Conservation (phyloP, 2,888 invertebrate species). For the Drosophila multiciliata region DNA sequence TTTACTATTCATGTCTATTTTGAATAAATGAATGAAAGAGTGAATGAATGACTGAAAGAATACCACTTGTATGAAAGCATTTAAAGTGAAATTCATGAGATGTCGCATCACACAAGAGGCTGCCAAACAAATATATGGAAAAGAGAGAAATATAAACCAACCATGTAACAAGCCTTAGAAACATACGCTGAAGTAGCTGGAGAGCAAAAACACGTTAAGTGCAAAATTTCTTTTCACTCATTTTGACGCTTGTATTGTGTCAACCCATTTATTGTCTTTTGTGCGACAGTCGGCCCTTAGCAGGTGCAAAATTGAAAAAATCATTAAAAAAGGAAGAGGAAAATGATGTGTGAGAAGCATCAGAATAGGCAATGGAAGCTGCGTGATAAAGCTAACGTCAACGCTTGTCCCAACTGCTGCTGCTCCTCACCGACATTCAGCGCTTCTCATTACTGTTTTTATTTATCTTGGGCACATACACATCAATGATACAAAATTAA, state of each 20-base stretch:
- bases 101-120: slow-evolving; percentile 61
- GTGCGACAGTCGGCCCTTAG: slow-evolving; percentile 30
- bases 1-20: slow-evolving; percentile 49
- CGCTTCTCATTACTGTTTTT: slow-evolving; percentile 13
- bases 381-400: slow-evolving; percentile 56
- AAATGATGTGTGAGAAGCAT: slow-evolving; percentile 28
- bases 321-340: slow-evolving; percentile 40
- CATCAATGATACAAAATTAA: background rate
- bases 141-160: slow-evolving; percentile 26
- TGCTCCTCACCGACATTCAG: slow-evolving; percentile 43
- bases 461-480: background rate
- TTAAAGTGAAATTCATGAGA: slow-evolving; percentile 60
- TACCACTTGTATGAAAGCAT: slow-evolving; percentile 53
- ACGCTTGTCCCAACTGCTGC: slow-evolving; percentile 24
- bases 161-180: slow-evolving; percentile 52
- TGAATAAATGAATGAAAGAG: slow-evolving; percentile 50
- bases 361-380: slow-evolving; percentile 37
- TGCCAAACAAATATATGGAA: slow-evolving; percentile 63
- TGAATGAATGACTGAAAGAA: slow-evolving; percentile 66
- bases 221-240: slow-evolving; percentile 79
- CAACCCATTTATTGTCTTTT: slow-evolving; percentile 42
- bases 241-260: slow-evolving; percentile 69
- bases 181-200: slow-evolving; percentile 56
- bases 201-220: slow-evolving; percentile 74
- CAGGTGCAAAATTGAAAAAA: slow-evolving; percentile 70